These are phyloP conservation scores for Lordiphosa andalusiaca DNA, from an alignment of 2,888 invertebrate genomes.

Conservation along the genomic window DNA sequence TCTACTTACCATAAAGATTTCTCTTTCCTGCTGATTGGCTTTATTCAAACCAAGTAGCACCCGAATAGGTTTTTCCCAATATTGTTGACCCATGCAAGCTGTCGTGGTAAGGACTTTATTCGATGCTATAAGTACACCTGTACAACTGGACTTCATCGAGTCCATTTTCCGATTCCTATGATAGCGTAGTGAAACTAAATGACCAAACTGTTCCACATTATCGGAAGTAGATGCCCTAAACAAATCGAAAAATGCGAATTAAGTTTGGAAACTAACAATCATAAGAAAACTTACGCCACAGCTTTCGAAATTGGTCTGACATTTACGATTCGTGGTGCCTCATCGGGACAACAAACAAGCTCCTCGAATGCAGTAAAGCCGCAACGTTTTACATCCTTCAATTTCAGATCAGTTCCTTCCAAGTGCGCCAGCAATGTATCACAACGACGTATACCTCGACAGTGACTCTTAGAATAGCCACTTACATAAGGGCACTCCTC, in stretches of 20 bases:
- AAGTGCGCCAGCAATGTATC: too few relatives aligned
- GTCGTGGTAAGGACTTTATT: conserved; percentile 13
- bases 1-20: too few relatives aligned
- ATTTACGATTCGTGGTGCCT: neutral
- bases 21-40: fast-evolving
- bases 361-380: conserved; percentile 3
- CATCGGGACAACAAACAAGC: conserved; percentile 26
- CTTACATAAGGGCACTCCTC: too few relatives aligned
- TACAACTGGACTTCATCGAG: conserved; percentile 9
- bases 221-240: neutral
- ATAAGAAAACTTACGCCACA: too few relatives aligned
- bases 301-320: too few relatives aligned
- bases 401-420: neutral
- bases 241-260: neutral
- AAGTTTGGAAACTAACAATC: too few relatives aligned
- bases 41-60: neutral
- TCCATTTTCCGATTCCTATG: neutral
- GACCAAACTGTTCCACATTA: neutral
- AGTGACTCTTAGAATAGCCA: too few relatives aligned
- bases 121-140: conserved; percentile 28
- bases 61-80: neutral
- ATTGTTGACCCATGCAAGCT: neutral
- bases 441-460: too few relatives aligned
- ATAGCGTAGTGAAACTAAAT: conserved; percentile 11
- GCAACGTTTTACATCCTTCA: conserved; percentile 7